Evolutionary conservation across 1,140 invertebrate species (phyloP), one percentile per base, ranked within the genome.

Genomic region (Drosophila kurseongensis): DNA sequence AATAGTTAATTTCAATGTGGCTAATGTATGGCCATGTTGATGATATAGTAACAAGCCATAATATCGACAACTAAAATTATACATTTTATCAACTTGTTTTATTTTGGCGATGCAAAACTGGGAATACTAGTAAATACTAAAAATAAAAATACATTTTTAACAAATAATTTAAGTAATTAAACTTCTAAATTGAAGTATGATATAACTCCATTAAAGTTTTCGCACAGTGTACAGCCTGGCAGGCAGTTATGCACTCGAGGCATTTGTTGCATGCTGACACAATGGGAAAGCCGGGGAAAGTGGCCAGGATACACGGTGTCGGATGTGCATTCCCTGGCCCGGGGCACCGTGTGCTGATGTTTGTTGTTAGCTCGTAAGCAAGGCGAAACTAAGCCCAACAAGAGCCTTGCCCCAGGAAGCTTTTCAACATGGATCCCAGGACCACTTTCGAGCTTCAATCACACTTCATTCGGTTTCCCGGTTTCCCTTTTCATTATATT

Each of bases 251-350:
- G 83, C 83, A 86, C 84, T 86, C 75, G 76, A 88, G 83, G 83
- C 83, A 88, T 88, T 88, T 88, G 84, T 88, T 88, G 83, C 84
- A 88, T 89, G 83, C 83, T 72, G 76, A 66, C 51, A 51, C 54
- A 16, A 35, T 29, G 52, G 66, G 47, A 14, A 45, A 59, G 38
- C 14, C 36, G 35, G 59, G 47, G 50, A 51, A 41, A 65, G 52
- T 59, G 61, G 59, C 56, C 76, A 59, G 77, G 81, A 80, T 74
- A 65, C 78, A 71, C 59, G 67, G 67, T 86, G 81, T 81, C 82
- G 78, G 73, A 81, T 86, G 78, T 77, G 78, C 82, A 84, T 86
- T 84, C 81, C 61, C 68, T 23, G 62, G 56, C 73, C 58, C 41
- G 50, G 38, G 59, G 36, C 54, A 44, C 18, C 38, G 18, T 27